A percentile compares a stretch with the other conserved stretches of the same genome.
These are phyloP conservation scores for Ardeotis arabs DNA, from an alignment of 2,113 vertebrate species.

Conservation along the genomic window DNA sequence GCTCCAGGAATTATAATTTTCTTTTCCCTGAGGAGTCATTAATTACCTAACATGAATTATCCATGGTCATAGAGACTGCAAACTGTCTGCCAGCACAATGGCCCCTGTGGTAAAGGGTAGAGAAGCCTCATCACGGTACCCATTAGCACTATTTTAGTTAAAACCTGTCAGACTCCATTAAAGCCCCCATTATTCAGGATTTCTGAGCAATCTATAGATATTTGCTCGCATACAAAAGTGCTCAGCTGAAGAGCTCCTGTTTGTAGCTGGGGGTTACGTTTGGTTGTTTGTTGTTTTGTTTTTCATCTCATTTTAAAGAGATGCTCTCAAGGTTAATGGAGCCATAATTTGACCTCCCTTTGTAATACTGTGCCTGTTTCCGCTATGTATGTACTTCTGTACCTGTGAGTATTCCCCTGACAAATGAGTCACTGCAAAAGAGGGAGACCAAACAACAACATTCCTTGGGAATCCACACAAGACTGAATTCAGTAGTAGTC, in stretches of 20 bases:
- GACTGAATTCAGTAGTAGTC: not conserved
- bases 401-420: not conserved
- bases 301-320: slow-evolving; percentile 2
- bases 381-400: not conserved
- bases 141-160: not conserved
- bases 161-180: slow-evolving; percentile 9
- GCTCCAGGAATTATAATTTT: not conserved
- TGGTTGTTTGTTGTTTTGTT: not conserved
- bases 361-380: not conserved
- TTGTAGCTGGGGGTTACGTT: slow-evolving; percentile 37
- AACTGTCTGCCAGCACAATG: not conserved
- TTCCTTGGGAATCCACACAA: not conserved
- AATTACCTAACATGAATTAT: not conserved
- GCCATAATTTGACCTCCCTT: not conserved
- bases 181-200: not conserved
- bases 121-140: not conserved
- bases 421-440: not conserved
- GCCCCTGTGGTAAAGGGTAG: not conserved
- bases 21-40: not conserved
- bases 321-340: slow-evolving; percentile 32
- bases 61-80: not conserved
- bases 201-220: slow-evolving; percentile 23
- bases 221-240: not conserved
- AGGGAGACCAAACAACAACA: not conserved
- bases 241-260: slow-evolving; percentile 6